Evolutionary conservation across 2,888 invertebrate species (phyloP), one percentile per base, ranked within the genome.

Genomic region (Rotaria socialis): DNA sequence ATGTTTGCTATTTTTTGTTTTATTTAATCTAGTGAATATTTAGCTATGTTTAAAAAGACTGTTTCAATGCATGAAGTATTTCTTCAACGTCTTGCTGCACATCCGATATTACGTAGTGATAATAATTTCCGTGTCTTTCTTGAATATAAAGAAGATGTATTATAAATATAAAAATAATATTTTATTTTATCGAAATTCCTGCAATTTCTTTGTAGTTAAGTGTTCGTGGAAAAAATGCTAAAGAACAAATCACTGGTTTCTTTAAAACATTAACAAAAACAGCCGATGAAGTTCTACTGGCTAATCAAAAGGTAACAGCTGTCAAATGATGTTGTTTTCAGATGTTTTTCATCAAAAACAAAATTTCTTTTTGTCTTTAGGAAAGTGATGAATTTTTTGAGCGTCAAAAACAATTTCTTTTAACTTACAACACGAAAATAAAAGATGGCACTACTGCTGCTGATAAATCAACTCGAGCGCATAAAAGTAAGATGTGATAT

Each of bases 61-160:
- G 99, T 99, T 52, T 99, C 99, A 0, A 99, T 99, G 98, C 99
- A 99, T 91, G 99, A 99, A 92, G 97, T 98, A 87, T 99, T 99
- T 91, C 93, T 99, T 16, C 96, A 96, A 88, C 94, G 99, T 47
- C 91, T 99, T 88, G 97, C 98, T 19, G 94, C 94, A 85, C 98
- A 98, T 92, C 95, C 96, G 0, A 94, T 96, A 84, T 96, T 99
- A 91, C 93, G 96, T 85, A 94, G 94, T 89, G 98, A 99, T 92
- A 94, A 95, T 52, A 98, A 99, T 91, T 93, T 99, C 88, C 94
- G 95, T 89, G 97, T 99, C 43, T 99, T 99, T 91, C 93, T 99
- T 47, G 97, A 98, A 91, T 99, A 97, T 91, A 96, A 97, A 90
- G 95, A 96, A 91, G 89, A 96, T 94, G 91, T 96, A 50, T 85